Percentiles rank a stretch among this genome's conserved stretches.
These are phyloP conservation scores for Campoplex capitator DNA, from an alignment of 2,888 invertebrate species.

Conservation along the genomic window DNA sequence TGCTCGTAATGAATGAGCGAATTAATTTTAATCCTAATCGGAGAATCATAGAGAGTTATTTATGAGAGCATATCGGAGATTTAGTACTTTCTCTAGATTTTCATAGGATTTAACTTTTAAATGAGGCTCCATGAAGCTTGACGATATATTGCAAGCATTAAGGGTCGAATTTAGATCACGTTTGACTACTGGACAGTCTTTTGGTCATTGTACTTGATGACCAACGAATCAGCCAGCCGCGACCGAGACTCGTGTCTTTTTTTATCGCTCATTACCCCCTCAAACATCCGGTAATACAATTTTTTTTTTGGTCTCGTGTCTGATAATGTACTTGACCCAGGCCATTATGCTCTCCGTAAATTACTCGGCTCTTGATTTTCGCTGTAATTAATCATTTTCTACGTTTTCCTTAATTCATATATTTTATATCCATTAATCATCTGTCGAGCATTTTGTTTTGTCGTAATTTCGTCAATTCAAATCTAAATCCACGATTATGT, in stretches of 20 bases:
- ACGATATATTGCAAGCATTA: background rate
- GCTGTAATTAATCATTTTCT: background rate
- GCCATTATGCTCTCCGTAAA: background rate
- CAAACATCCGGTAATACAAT: slow-evolving; percentile 4
- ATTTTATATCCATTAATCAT: background rate
- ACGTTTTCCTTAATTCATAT: background rate
- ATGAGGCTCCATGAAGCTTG: slow-evolving; percentile 27
- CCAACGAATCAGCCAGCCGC: slow-evolving; percentile 26
- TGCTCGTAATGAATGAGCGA: background rate
- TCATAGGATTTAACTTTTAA: slow-evolving; percentile 28
- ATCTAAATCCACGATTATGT: background rate
- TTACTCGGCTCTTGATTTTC: background rate
- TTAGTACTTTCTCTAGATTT: slow-evolving; percentile 24
- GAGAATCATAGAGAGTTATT: slow-evolving; percentile 15
- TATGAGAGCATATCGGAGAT: slow-evolving; percentile 7
- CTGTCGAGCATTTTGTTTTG: background rate
- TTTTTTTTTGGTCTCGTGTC: slow-evolving; percentile 13
- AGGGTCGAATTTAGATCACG: background rate
- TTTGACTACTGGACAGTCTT: background rate
- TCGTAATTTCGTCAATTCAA: background rate
- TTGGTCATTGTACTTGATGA: slow-evolving; percentile 11
- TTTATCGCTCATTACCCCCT: slow-evolving; percentile 11
- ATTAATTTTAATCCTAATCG: slow-evolving; percentile 8
- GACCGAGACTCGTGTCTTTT: background rate
- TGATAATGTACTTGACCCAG: background rate